Evolutionary conservation across 2,888 invertebrate genomes (phyloP).

Genomic region (Ophraella communa): DNA sequence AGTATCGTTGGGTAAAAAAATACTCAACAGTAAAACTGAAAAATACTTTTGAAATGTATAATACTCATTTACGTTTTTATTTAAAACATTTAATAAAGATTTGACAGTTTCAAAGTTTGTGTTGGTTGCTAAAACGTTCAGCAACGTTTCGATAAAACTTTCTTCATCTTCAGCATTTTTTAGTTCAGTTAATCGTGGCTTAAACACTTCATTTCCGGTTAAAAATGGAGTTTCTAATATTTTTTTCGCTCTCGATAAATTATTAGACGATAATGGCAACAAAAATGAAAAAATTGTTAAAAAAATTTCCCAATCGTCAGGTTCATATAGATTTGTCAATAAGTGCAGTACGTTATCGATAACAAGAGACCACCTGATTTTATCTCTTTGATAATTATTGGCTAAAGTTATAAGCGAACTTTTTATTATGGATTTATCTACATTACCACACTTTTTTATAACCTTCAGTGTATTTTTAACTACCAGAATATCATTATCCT

Average conservation of each 20-base stretch:
- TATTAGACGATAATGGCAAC: conserved; percentile 63
- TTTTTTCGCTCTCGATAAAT: conserved; percentile 58
- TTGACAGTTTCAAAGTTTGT: conserved; percentile 30
- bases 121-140: conserved; percentile 37
- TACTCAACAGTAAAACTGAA: conserved; percentile 60
- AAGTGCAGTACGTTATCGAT: conserved; percentile 40
- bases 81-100: conserved; percentile 38
- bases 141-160: conserved; percentile 40
- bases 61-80: conserved; percentile 35
- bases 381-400: conserved; percentile 56
- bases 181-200: conserved; percentile 27
- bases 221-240: conserved; percentile 60
- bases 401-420: conserved; percentile 63
- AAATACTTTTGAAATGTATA: conserved; percentile 47
- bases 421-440: conserved; percentile 53
- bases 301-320: conserved; percentile 65
- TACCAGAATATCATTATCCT: conserved; percentile 71
- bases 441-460: conserved; percentile 49
- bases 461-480: conserved; percentile 64
- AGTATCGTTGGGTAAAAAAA: conserved; percentile 57
- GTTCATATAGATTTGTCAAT: conserved; percentile 38
- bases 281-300: conserved; percentile 68
- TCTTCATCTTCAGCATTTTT: conserved; percentile 21
- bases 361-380: conserved; percentile 58
- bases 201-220: conserved; percentile 52